Conservation (phyloP, 2,797 vertebrate species). For the Pygocentrus nattereri region DNA sequence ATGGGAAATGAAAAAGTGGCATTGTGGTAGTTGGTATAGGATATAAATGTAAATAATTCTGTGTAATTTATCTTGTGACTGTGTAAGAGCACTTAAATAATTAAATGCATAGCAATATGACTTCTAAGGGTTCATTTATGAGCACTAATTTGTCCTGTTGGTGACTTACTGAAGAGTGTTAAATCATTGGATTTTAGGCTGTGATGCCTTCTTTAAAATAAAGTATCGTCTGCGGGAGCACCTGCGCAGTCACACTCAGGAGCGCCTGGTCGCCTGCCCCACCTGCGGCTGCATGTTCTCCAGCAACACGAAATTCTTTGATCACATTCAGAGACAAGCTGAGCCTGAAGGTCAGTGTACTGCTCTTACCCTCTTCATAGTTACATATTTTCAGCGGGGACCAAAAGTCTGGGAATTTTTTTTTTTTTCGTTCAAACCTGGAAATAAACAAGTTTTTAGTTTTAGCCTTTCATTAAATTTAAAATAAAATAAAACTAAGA, state of each 20-base stretch:
- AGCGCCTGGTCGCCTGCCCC: conserved; percentile 78
- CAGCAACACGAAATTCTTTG: conserved; percentile 81
- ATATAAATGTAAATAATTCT: neutral
- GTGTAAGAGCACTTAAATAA: neutral
- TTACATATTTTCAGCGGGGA: neutral
- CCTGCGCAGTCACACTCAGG: conserved; percentile 77
- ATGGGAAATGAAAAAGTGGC: too few relatives aligned
- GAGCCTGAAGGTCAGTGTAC: conserved; percentile 71
- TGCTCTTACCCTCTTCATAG: neutral
- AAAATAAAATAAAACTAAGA: too few relatives aligned
- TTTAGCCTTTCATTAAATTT: too few relatives aligned
- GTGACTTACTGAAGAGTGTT: neutral
- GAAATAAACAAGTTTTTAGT: too few relatives aligned
- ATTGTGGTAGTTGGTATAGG: neutral
- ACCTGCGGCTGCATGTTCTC: conserved; percentile 82
- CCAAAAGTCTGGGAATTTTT: too few relatives aligned
- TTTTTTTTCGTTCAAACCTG: too few relatives aligned
- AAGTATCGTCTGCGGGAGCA: conserved; percentile 78
- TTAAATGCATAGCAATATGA: neutral
- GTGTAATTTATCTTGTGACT: neutral
- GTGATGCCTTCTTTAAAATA: conserved; percentile 78
- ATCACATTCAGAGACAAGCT: conserved; percentile 79
- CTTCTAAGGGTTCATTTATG: neutral
- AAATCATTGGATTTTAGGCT: conserved; percentile 60
- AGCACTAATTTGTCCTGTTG: neutral